Conservation (phyloP, 2,113 vertebrate genomes). For the Leuciscus idus region DNA sequence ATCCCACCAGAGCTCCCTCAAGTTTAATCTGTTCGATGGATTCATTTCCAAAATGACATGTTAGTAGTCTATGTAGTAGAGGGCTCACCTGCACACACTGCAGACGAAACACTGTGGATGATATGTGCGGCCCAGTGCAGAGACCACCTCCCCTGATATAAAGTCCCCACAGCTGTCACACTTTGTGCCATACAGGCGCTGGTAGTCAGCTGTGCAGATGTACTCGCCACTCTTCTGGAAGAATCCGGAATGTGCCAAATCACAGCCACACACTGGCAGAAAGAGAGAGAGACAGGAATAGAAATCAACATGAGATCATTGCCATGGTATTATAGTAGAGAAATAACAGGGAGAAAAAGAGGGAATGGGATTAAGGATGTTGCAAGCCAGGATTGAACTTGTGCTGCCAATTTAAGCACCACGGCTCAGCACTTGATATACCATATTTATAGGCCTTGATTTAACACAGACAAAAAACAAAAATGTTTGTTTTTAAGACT, state of each 20-base stretch:
- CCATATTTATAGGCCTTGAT: no score
- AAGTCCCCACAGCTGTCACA: constrained; percentile 95
- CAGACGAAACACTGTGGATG: constrained; percentile 99
- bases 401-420: background rate
- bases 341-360: background rate
- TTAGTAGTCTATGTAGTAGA: background rate
- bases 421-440: background rate
- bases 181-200: constrained; percentile 94
- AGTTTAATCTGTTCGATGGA: background rate
- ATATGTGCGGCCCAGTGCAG: constrained; percentile 94
- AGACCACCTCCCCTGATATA: constrained; percentile 98
- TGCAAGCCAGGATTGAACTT: background rate
- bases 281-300: background rate
- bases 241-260: constrained; percentile 94
- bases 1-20: background rate
- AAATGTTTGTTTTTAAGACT: background rate
- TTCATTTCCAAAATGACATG: background rate
- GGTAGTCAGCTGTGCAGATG: constrained; percentile 97
- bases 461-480: no score
- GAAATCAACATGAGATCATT: constrained; percentile 6
- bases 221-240: constrained; percentile 99
- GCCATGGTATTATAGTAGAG: background rate
- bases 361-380: background rate
- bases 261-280: constrained; percentile 90
- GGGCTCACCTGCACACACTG: constrained; percentile 90